Evolutionary conservation across 2,113 vertebrate genomes (phyloP).

Genomic region (Oxyruncus cristatus): DNA sequence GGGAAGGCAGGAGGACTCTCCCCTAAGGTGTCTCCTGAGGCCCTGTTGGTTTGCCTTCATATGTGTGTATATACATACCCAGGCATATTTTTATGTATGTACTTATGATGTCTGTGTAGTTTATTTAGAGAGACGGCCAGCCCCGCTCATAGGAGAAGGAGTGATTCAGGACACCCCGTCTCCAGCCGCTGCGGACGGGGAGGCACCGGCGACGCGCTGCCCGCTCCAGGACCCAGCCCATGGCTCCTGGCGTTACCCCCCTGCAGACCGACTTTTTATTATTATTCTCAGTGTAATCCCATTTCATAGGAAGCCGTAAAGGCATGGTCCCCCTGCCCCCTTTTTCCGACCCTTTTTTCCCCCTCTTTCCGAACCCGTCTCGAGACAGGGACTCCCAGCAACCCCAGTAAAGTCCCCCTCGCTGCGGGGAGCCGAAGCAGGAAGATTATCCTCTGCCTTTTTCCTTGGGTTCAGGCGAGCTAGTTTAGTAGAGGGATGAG

Average conservation of each 20-base stretch:
- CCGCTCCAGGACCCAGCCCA: fast-evolving
- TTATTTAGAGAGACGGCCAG: not conserved
- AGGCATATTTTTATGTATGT: not conserved
- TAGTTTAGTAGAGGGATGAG: not conserved
- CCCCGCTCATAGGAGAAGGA: fast-evolving
- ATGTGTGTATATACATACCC: too few species aligned
- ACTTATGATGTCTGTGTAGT: too few species aligned
- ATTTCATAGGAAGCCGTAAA: not conserved
- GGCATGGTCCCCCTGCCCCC: too few species aligned
- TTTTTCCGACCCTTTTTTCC: not conserved
- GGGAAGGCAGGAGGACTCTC: too few species aligned
- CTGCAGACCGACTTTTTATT: not conserved
- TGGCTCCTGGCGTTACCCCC: fast-evolving
- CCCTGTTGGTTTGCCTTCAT: not conserved
- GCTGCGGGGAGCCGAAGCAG: not conserved
- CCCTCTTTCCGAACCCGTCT: not conserved
- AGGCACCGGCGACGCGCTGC: fast-evolving
- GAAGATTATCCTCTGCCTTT: not conserved
- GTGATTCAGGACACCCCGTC: fast-evolving
- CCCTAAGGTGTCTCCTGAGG: not conserved
- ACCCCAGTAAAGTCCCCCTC: fast-evolving
- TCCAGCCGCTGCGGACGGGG: fast-evolving
- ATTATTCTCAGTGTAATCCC: not conserved
- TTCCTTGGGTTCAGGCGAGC: not conserved
- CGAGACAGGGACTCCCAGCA: not conserved